Evolutionary conservation across 2,797 vertebrate genomes (phyloP), one percentile per base, ranked within the genome.

Genomic region (Glossophaga mutica): DNA sequence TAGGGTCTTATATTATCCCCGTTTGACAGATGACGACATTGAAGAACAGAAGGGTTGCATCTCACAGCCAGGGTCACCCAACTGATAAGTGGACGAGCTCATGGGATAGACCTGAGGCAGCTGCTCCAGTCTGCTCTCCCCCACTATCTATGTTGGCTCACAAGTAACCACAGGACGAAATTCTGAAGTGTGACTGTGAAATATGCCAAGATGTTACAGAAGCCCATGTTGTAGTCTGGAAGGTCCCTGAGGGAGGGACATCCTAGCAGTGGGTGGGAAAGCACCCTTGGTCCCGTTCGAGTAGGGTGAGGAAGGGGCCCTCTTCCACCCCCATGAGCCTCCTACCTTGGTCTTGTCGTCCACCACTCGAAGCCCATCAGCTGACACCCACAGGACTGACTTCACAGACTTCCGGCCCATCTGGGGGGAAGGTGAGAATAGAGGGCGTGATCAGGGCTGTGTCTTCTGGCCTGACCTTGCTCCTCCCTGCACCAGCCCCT

Each of bases 271-370:
- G 70, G 26, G 71, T 26, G 19, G 42, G 85, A 78, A 89, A 32
- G 15, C 3, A 2, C 34, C 37, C 55, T 74, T 3, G 6, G 57
- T 21, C 65, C 70, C 0, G 2, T 46, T 34, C 0, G 2, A 34
- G 74, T 34, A 22, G 50, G n/a, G 42, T 12, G 48, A 39, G 42
- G 24, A 4, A 29, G n/a, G 65, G 59, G 37, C 29, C 48, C 81
- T 9, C 34, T 22, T 11, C 78, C 16, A 34, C 22, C 39, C 65
- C 39, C 6, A 18, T 2, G 0, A 29, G 29, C 67, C 29, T 57
- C 95, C 96, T 97, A 99, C 99, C 99, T 99, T 99, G 26, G 99
- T 99, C 98, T 99, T 99, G 97, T 99, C 99, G 26, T 99, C 99
- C 95, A 99, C 99, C 68, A 99, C 99, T 90, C 99, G 98, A 96